phyloP scores from a whole-genome alignment of 2,113 vertebrate genomes.

The Channa argus region DNA sequence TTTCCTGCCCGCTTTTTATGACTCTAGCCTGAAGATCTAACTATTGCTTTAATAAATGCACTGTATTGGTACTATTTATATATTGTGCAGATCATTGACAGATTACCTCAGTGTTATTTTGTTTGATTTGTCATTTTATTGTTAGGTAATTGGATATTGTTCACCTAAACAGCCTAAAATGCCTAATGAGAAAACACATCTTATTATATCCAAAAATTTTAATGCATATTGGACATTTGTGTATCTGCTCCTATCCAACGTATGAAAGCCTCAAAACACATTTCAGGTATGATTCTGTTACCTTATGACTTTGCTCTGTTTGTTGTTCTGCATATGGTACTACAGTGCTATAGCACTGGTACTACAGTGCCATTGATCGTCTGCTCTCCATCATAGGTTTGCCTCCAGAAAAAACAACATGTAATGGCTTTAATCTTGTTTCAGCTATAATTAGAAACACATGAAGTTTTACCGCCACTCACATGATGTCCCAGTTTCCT shows the following conservation, averaged over 20 bases:
- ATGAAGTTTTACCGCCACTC: conserved; percentile 57
- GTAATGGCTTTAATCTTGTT: conserved; percentile 44
- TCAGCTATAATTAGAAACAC: conserved; percentile 68
- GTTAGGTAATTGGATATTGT: too few relatives aligned
- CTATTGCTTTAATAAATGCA: too few relatives aligned
- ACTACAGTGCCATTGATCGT: conserved; percentile 10
- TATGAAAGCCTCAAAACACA: not conserved
- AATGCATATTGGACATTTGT: too few relatives aligned
- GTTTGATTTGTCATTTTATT: too few relatives aligned
- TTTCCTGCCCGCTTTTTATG: too few relatives aligned
- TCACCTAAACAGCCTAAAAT: not conserved
- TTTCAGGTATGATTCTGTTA: conserved; percentile 8
- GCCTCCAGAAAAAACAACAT: conserved; percentile 20
- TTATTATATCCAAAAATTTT: too few relatives aligned
- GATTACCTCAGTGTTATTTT: too few relatives aligned
- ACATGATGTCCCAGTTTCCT: conserved; percentile 73
- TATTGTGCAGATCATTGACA: too few relatives aligned
- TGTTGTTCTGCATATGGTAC: not conserved
- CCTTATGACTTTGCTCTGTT: conserved; percentile 1
- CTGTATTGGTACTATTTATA: too few relatives aligned
- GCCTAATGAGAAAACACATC: not conserved
- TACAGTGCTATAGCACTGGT: not conserved
- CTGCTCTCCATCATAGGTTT: conserved; percentile 16
- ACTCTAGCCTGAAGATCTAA: too few relatives aligned
- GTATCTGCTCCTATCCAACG: too few relatives aligned